Evolutionary conservation across 2,888 invertebrate genomes (phyloP).

Genomic region (Eudemis profundana): DNA sequence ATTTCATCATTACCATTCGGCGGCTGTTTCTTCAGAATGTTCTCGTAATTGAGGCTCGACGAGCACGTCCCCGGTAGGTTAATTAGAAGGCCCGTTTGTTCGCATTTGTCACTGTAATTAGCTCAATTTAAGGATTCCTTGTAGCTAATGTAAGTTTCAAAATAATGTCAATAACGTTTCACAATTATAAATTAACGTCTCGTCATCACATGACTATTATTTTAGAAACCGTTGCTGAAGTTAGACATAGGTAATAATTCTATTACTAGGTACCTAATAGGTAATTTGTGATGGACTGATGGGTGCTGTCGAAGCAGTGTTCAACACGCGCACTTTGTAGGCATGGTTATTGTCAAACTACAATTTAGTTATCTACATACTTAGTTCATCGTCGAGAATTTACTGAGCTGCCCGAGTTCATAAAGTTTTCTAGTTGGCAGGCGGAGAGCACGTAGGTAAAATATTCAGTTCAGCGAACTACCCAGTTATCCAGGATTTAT

Average conservation of each 20-base stretch:
- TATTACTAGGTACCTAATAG: no score
- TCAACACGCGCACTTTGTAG: background rate
- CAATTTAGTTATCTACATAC: background rate
- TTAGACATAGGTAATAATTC: no score
- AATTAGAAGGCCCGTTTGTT: slow-evolving; percentile 30
- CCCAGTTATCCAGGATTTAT: background rate
- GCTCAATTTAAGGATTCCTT: slow-evolving; percentile 9
- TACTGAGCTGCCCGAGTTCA: background rate
- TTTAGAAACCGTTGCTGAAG: no score
- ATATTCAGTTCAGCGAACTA: background rate
- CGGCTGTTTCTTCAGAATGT: slow-evolving; percentile 14
- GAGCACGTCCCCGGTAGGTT: slow-evolving; percentile 7
- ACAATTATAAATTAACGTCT: no score
- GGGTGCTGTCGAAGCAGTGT: background rate
- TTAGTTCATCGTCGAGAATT: background rate
- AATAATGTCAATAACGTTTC: background rate
- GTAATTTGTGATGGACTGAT: no score
- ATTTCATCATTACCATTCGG: slow-evolving; percentile 30
- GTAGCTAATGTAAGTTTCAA: slow-evolving; percentile 6
- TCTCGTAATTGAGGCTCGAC: background rate
- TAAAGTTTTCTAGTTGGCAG: background rate
- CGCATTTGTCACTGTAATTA: slow-evolving; percentile 33
- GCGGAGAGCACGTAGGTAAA: background rate
- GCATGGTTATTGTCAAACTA: background rate
- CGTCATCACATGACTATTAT: no score